A percentile compares a stretch with the other conserved stretches of the same genome.
phyloP scores from a whole-genome alignment of 2,888 invertebrate genomes.

The Carcina quercana region DNA sequence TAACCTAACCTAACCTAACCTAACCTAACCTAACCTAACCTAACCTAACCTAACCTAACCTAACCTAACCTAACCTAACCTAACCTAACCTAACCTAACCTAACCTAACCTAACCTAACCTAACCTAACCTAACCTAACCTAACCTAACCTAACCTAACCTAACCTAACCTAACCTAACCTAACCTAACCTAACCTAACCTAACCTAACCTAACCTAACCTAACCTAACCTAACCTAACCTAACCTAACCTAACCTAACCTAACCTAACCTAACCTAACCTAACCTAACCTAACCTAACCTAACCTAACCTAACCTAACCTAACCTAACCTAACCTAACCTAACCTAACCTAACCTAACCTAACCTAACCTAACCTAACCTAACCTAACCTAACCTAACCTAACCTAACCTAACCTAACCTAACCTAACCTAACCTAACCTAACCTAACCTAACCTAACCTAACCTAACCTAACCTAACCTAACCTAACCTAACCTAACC shows the following conservation, averaged over 20 bases:
- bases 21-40: too few relatives aligned
- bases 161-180: constrained; percentile 11
- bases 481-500: constrained; percentile 18
- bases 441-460: constrained; percentile 21
- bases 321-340: constrained; percentile 9
- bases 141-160: constrained; percentile 14
- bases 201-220: constrained; percentile 12
- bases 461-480: constrained; percentile 21
- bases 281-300: constrained; percentile 9
- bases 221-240: constrained; percentile 22
- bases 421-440: constrained; percentile 20
- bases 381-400: constrained; percentile 11
- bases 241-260: constrained; percentile 15
- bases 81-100: constrained; percentile 10
- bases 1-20: too few relatives aligned
- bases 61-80: constrained; percentile 8
- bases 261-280: constrained; percentile 11
- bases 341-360: constrained; percentile 8
- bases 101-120: constrained; percentile 10
- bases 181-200: constrained; percentile 13
- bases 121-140: constrained; percentile 9
- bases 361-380: constrained; percentile 12
- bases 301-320: constrained; percentile 10
- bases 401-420: constrained; percentile 15
- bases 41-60: constrained; percentile 19